Evolutionary conservation across 2,797 vertebrate genomes (phyloP).

Genomic region (Siniperca undulata): DNA sequence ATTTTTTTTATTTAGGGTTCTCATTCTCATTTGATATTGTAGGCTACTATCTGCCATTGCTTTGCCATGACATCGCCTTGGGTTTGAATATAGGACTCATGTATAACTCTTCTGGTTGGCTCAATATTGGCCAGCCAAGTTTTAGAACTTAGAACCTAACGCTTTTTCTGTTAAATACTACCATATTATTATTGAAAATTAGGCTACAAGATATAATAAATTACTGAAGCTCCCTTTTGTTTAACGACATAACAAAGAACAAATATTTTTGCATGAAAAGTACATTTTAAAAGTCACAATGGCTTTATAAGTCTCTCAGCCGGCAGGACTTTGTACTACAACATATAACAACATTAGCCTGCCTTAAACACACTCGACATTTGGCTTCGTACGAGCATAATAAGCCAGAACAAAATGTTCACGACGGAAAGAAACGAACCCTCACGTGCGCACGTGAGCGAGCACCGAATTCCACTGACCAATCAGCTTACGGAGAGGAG

Average conservation of each 20-base stretch:
- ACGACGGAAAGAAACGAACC: constrained; percentile 51
- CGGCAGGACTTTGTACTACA: background rate
- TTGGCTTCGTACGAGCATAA: constrained; percentile 6
- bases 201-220: no score
- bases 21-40: background rate
- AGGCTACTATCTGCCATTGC: background rate
- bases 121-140: background rate
- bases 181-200: background rate
- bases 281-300: background rate
- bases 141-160: background rate
- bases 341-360: background rate
- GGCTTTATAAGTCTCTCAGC: background rate
- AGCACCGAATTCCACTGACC: constrained; percentile 60
- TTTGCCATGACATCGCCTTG: background rate
- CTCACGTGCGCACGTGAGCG: constrained; percentile 75
- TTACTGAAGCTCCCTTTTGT: background rate
- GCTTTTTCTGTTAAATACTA: background rate
- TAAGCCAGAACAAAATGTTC: constrained; percentile 78
- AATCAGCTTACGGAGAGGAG: constrained; percentile 61
- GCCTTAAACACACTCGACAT: constrained; percentile 17
- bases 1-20: background rate
- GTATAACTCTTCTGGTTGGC: background rate
- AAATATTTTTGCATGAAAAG: background rate
- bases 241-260: background rate
- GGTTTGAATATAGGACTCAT: no score